These are phyloP conservation scores for Bombus pyrosoma DNA, from an alignment of 1,140 invertebrate genomes.

Conservation along the genomic window DNA sequence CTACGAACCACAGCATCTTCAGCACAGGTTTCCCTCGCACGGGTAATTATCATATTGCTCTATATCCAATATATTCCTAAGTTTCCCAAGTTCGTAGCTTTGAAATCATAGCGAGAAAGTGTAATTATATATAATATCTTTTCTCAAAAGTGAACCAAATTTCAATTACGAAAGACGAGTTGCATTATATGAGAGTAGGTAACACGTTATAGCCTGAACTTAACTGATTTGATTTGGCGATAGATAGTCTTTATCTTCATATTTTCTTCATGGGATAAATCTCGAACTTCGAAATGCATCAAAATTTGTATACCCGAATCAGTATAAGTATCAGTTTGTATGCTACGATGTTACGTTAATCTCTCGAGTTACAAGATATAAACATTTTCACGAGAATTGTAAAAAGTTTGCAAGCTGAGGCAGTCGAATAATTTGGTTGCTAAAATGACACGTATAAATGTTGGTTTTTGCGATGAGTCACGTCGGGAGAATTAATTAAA, in stretches of 20 bases:
- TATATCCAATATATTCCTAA: background rate
- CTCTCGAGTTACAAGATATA: background rate
- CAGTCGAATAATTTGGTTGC: slow-evolving; percentile 38
- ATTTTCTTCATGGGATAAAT: background rate
- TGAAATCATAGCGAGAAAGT: background rate
- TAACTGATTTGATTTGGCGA: no score
- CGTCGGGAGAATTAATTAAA: slow-evolving; percentile 59
- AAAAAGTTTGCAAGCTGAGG: background rate
- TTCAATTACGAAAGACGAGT: background rate
- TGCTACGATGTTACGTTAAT: background rate
- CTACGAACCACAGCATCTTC: slow-evolving; percentile 90
- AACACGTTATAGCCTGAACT: no score
- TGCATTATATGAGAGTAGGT: no score
- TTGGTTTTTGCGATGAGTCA: slow-evolving; percentile 57
- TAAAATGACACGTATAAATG: slow-evolving; percentile 27
- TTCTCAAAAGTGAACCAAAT: background rate
- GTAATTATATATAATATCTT: no score
- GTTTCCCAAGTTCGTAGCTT: background rate
- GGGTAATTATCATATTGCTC: slow-evolving; percentile 68
- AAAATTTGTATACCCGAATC: background rate
- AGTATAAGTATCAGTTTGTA: background rate
- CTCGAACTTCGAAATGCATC: background rate
- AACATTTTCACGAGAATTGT: background rate
- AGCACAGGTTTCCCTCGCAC: slow-evolving; percentile 81
- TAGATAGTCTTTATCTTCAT: no score